phyloP scores from a whole-genome alignment of 2,797 vertebrate species.

The Adrianichthys oophorus region DNA sequence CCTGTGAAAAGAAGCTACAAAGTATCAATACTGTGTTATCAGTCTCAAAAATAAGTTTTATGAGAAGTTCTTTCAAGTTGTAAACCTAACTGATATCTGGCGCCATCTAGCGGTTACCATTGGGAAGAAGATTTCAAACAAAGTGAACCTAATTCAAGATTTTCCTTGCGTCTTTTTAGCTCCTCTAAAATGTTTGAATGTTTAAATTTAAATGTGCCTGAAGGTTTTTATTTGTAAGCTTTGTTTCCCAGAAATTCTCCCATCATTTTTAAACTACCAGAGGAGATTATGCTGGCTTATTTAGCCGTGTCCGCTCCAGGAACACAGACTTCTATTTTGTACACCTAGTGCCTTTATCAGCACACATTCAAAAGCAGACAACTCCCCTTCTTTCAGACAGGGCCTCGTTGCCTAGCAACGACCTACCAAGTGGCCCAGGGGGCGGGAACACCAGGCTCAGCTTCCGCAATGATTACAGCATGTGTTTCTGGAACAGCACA shows the following conservation, averaged over 20 bases:
- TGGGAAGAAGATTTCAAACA: not conserved
- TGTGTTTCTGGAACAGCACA: slow-evolving; percentile 50
- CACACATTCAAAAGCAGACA: slow-evolving; percentile 32
- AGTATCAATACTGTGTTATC: no score
- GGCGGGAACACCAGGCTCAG: slow-evolving; percentile 64
- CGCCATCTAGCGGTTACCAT: slow-evolving; percentile 47
- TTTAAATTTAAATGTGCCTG: no score
- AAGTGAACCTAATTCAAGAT: not conserved
- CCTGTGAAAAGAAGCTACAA: no score
- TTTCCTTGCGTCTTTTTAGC: no score
- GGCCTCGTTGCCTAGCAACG: slow-evolving; percentile 74
- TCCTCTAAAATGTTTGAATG: not conserved
- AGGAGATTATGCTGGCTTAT: not conserved
- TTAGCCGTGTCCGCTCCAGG: not conserved
- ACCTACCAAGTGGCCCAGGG: slow-evolving; percentile 61
- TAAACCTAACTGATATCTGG: slow-evolving; percentile 15
- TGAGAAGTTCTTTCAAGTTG: not conserved
- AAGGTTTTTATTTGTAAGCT: no score
- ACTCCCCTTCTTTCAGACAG: slow-evolving; percentile 54
- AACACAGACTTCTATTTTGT: slow-evolving; percentile 11
- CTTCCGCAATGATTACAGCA: slow-evolving; percentile 73
- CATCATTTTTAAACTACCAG: not conserved
- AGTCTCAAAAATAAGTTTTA: not conserved
- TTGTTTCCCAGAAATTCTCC: no score
- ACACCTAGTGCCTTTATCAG: slow-evolving; percentile 34